These are phyloP conservation scores for Lepus townsendii DNA, from an alignment of 2,797 vertebrate species.

Conservation along the genomic window DNA sequence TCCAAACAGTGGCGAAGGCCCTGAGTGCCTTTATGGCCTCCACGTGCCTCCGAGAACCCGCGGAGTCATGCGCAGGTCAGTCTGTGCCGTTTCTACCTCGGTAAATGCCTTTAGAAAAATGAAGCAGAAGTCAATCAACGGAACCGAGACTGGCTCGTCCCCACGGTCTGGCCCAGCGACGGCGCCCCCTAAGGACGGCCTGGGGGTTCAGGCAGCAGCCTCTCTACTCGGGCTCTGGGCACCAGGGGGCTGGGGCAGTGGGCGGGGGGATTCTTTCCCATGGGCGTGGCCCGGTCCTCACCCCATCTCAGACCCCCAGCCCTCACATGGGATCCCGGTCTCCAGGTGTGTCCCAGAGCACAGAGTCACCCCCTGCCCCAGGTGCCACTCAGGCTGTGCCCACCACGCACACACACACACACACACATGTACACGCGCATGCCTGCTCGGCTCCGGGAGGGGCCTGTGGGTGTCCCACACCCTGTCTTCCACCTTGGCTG, in stretches of 20 bases:
- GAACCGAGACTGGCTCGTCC: background rate
- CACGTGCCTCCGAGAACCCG: too few relatives aligned
- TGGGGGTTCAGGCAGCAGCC: background rate
- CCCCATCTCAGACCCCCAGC: too few relatives aligned
- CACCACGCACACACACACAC: too few relatives aligned
- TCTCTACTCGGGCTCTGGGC: too few relatives aligned
- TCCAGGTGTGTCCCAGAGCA: background rate
- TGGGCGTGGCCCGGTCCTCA: background rate
- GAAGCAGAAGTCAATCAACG: background rate
- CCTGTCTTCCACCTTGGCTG: background rate
- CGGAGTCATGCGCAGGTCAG: accelerated
- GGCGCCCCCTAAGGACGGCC: too few relatives aligned
- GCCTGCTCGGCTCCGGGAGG: background rate
- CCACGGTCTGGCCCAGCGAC: background rate
- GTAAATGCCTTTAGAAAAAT: background rate
- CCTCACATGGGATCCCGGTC: accelerated
- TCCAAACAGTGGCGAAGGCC: too few relatives aligned
- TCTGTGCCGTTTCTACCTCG: accelerated
- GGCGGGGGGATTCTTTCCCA: accelerated
- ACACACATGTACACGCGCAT: background rate
- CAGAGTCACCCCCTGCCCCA: too few relatives aligned
- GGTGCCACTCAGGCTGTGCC: background rate
- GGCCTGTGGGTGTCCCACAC: background rate
- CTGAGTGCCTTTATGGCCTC: too few relatives aligned
- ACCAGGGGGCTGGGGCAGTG: background rate